Evolutionary conservation across 2,797 vertebrate species (phyloP).

Genomic region (Tragelaphus oryx): DNA sequence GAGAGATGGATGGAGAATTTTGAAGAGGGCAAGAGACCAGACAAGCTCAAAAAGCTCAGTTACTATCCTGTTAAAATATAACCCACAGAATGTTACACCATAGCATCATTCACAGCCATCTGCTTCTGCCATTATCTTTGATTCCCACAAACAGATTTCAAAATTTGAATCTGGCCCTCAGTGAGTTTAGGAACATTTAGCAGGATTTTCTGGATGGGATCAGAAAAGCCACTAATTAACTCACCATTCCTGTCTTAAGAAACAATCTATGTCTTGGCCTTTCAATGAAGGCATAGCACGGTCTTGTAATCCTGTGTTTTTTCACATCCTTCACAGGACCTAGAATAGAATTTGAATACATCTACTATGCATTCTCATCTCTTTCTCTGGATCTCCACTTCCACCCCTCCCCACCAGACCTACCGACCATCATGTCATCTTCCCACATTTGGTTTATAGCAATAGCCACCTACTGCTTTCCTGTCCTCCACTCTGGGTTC

Average conservation of each 20-base stretch:
- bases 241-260: slow-evolving; percentile 2
- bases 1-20: slow-evolving; percentile 21
- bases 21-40: slow-evolving; percentile 51
- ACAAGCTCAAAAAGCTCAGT: slow-evolving; percentile 4
- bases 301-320: neutral
- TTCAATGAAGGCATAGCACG: neutral
- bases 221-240: slow-evolving; percentile 44
- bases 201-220: slow-evolving; percentile 41
- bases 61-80: slow-evolving; percentile 40
- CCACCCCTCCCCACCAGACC: neutral
- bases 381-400: neutral
- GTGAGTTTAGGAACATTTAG: slow-evolving; percentile 54
- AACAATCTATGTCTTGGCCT: neutral
- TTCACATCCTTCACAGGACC: neutral
- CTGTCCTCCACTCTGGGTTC: neutral
- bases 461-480: neutral
- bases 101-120: slow-evolving; percentile 47
- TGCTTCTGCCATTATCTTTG: slow-evolving; percentile 58
- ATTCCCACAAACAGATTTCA: slow-evolving; percentile 61
- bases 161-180: slow-evolving; percentile 55
- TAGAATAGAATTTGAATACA: neutral
- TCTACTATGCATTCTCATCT: neutral
- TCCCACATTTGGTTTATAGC: neutral
- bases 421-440: too few relatives aligned
- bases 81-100: slow-evolving; percentile 47